Base-by-base conservation (phyloP, 2,888 invertebrate species). In the Pelosia muscerda region DNA sequence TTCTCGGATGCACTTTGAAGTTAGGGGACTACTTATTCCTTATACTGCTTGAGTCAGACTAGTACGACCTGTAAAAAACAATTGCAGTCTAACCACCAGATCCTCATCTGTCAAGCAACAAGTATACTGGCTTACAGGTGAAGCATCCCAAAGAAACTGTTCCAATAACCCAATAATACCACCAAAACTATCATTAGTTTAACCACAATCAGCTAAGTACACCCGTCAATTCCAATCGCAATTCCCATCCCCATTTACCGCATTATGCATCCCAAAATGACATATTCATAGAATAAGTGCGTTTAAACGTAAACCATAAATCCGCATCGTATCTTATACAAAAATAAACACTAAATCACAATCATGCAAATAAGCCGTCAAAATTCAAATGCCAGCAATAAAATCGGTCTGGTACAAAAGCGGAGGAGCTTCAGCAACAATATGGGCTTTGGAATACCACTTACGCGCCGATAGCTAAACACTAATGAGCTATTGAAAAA, bases 401-500 rank as follows among this genome's bases (percentile, higher is more conserved):
- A 94, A 95, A 94, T 94, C 91, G 92, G 90, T 90, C 85, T 77
- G 81, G 81, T 85, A 93, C 90, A 93, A 93, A 92, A 90, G 86
- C 78, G 76, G 81, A 67, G 85, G 87, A 86, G 83, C 90, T 88
- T 86, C 87, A 82, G 69, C 74, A 83, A 89, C 87, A 90, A 89
- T 85, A 81, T 81, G 72, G 82, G 82, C 82, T 75, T 74, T 79
- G 83, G 85, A 89, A 89, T 80, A 85, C 86, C 90, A 91, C 92
- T 93, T 89, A 91, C 92, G 90, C 88, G 70, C 86, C 90, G 84
- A 86, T 91, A 88, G 89, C 86, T 88, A 88, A 86, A 85, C 83
- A 86, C 84, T 94, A 94, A 95, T 94, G 93, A 94, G 92, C 94
- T 93, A 94, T 95, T 94, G 95, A 95, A 95, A 94, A 94, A 95